Percentiles rank a stretch among this genome's conserved stretches.
Evolutionary conservation across 2,797 vertebrate species (phyloP).

Genomic region (Sebastes cheni): DNA sequence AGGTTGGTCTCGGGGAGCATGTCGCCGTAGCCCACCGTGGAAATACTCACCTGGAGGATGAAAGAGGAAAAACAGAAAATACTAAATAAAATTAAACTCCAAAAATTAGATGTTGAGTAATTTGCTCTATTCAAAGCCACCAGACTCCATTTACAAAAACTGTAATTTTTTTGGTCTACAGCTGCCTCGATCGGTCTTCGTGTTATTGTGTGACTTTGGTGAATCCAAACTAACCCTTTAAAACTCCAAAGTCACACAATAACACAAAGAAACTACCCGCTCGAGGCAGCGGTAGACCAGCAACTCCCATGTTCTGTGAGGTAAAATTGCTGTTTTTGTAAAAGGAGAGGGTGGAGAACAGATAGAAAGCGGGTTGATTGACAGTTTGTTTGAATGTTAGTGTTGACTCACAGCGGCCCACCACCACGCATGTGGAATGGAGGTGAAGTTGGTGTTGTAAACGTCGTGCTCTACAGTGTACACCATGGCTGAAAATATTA

Average conservation of each 20-base stretch:
- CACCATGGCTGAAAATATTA: slow-evolving; percentile 93
- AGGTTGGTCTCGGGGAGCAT: slow-evolving; percentile 92
- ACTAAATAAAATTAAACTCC: neutral
- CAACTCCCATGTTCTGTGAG: no score
- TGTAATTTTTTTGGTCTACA: no score
- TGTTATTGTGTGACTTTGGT: no score
- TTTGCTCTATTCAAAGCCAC: no score
- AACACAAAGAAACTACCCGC: no score
- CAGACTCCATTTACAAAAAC: no score
- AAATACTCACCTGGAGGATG: slow-evolving; percentile 89
- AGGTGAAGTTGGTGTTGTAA: slow-evolving; percentile 94
- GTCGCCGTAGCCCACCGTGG: slow-evolving; percentile 96
- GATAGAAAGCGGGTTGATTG: neutral
- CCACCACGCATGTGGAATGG: slow-evolving; percentile 96
- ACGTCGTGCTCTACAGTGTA: slow-evolving; percentile 92
- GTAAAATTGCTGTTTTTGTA: no score
- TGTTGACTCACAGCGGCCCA: slow-evolving; percentile 89
- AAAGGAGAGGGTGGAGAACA: no score
- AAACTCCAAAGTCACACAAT: no score
- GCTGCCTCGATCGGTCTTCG: no score
- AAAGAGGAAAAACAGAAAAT: neutral
- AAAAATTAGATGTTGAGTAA: neutral
- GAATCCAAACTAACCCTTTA: no score
- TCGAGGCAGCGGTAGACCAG: no score
- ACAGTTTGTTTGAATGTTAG: neutral